Conservation (phyloP, 2,113 vertebrate species). For the Perognathus longimembris region DNA sequence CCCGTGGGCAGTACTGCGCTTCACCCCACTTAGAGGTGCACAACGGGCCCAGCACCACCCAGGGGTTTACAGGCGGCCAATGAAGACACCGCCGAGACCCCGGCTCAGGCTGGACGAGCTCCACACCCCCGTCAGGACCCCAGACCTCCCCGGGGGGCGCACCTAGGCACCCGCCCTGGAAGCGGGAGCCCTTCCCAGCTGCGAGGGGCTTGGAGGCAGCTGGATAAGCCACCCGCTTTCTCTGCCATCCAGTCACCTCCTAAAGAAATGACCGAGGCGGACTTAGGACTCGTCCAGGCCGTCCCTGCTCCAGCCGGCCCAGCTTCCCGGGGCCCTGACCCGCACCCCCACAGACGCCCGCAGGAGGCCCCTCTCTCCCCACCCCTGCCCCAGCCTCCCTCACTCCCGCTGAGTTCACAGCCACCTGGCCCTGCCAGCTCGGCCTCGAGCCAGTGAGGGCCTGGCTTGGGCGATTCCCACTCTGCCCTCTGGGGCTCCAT, state of each 20-base stretch:
- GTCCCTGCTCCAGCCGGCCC: not conserved
- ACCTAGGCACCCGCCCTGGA: not conserved
- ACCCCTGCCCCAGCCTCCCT: not conserved
- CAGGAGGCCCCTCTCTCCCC: too few relatives aligned
- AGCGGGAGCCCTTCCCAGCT: not conserved
- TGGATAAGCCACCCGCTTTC: not conserved
- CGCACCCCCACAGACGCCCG: too few relatives aligned
- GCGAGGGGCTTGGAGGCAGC: not conserved
- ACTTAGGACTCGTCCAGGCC: not conserved
- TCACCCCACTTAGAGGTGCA: too few relatives aligned
- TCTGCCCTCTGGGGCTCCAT: not conserved
- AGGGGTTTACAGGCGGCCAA: not conserved
- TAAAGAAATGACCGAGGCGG: not conserved
- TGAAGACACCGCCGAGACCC: too few relatives aligned
- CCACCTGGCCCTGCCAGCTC: not conserved
- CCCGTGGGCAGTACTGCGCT: too few relatives aligned
- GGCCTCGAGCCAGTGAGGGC: not conserved
- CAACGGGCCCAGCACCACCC: too few relatives aligned
- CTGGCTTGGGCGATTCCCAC: not conserved
- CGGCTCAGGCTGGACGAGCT: too few relatives aligned
- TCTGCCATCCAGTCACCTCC: not conserved
- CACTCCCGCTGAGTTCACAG: not conserved
- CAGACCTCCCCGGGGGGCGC: not conserved
- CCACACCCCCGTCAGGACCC: not conserved
- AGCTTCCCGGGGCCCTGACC: not conserved